Conservation (phyloP, 1,140 invertebrate genomes). For the Holotrichia oblita region DNA sequence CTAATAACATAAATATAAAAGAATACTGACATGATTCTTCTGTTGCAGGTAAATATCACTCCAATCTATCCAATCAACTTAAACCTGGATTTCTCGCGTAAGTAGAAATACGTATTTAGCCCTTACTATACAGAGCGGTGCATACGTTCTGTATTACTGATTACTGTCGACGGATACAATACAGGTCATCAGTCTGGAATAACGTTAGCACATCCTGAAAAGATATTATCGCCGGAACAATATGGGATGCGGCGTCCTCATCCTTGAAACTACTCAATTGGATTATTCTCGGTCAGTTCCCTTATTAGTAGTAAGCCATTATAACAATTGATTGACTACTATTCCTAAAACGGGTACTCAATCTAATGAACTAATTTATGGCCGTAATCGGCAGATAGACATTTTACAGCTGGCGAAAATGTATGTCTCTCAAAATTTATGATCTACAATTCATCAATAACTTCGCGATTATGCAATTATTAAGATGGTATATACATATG, state of each 20-base stretch:
- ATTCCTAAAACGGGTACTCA: slow-evolving; percentile 21
- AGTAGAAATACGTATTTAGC: too few relatives aligned
- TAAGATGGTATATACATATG: too few relatives aligned
- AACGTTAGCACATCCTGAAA: background rate
- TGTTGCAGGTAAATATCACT: background rate
- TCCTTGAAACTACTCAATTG: slow-evolving; percentile 17
- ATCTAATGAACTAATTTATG: slow-evolving; percentile 36
- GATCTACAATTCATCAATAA: background rate
- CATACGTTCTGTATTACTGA: too few relatives aligned
- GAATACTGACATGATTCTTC: background rate
- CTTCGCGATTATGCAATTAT: background rate
- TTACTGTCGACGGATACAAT: too few relatives aligned
- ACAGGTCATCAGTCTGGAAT: background rate
- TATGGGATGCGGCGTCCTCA: background rate
- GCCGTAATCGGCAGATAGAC: slow-evolving; percentile 9
- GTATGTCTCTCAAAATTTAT: background rate
- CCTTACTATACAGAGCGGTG: too few relatives aligned
- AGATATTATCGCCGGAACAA: background rate
- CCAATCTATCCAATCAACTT: background rate
- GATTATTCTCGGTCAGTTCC: slow-evolving; percentile 30
- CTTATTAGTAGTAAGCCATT: slow-evolving; percentile 7
- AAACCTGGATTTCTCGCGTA: background rate
- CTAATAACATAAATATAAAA: too few relatives aligned
- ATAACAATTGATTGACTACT: slow-evolving; percentile 27
- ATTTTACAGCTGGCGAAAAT: slow-evolving; percentile 20